Base-by-base conservation (phyloP, 2,888 invertebrate species). In the Chalcis sispes region DNA sequence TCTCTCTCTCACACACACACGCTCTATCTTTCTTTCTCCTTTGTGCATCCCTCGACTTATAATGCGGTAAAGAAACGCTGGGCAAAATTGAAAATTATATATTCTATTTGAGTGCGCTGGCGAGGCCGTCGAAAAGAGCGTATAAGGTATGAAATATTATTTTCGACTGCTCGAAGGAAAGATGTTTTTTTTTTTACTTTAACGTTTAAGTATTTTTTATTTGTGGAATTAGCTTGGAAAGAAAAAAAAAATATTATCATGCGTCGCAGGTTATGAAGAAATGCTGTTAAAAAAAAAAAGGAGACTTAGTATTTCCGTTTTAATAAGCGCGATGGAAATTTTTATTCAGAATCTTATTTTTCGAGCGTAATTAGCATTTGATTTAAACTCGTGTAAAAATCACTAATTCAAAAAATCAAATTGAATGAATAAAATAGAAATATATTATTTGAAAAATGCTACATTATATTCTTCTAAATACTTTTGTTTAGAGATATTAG, bases 41-140 rank as follows among this genome's bases (percentile, higher is more conserved):
- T n/a, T n/a, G n/a, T 52, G 23, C 15, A 0, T 1, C 29, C 7
- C n/a, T n/a, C 36, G 15, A 8, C 52, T 59, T 52, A 61, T 59
- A 61, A 72, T 42, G 58, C 56, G 7, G 8, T n/a, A 8, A 10
- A n/a, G 42, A 42, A 10, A 52, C 54, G 25, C 27, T 23, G 4
- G 15, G 58, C 42, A 20, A 65, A 75, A 75, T 65, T 75, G 75
- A 75, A 75, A 75, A 65, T 75, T 64, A 56, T 50, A 42, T 65
- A 71, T 71, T 75, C 61, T 71, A 59, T 65, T 65, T 50, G 59
- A 65, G 40, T 20, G 32, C 10, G 32, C 10, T 5, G 32, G 58
- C n/a, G 25, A 23, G 48, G 42, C 13, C 48, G 23, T 32, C 62
- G 46, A 56, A 32, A 27, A 50, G 58, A 32, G 48, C 56, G 48